These are phyloP conservation scores for Lanius collurio DNA, from an alignment of 2,113 vertebrate genomes.

Conservation along the genomic window DNA sequence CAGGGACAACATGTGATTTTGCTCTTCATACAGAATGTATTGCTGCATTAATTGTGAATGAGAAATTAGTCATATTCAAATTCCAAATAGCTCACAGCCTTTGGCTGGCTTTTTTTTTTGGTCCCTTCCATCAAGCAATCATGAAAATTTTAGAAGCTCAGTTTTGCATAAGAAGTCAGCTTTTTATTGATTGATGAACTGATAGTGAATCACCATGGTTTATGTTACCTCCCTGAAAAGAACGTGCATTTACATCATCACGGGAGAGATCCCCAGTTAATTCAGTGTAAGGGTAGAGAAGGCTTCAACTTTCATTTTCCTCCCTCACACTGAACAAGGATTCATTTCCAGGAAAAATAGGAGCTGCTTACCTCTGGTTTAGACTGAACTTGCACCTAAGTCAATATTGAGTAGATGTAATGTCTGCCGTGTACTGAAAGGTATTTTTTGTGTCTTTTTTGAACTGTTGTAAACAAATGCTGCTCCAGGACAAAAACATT, in stretches of 20 bases:
- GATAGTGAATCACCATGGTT: not conserved
- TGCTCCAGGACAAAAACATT: not conserved
- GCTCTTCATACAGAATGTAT: not conserved
- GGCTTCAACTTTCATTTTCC: not conserved
- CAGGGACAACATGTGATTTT: not conserved
- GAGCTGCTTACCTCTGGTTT: not conserved
- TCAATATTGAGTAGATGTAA: not conserved
- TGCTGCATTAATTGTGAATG: constrained; percentile 12
- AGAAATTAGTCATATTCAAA: constrained; percentile 46
- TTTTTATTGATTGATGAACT: not conserved
- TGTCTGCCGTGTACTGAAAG: not conserved
- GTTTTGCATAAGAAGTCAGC: not conserved
- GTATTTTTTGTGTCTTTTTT: not conserved
- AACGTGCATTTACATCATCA: not conserved
- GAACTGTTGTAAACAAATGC: not conserved
- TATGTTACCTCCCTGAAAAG: not conserved
- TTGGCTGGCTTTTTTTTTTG: not conserved
- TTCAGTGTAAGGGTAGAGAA: not conserved
- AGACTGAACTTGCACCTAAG: not conserved
- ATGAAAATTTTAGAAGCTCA: not conserved
- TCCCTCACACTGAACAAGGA: not conserved
- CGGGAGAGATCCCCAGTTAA: not conserved
- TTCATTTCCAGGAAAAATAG: not conserved
- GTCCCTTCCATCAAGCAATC: not conserved
- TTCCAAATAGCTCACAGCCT: not conserved